Percentiles rank a stretch among this genome's conserved stretches.
Conservation (phyloP, 2,113 vertebrate species). For the Phycodurus eques region DNA sequence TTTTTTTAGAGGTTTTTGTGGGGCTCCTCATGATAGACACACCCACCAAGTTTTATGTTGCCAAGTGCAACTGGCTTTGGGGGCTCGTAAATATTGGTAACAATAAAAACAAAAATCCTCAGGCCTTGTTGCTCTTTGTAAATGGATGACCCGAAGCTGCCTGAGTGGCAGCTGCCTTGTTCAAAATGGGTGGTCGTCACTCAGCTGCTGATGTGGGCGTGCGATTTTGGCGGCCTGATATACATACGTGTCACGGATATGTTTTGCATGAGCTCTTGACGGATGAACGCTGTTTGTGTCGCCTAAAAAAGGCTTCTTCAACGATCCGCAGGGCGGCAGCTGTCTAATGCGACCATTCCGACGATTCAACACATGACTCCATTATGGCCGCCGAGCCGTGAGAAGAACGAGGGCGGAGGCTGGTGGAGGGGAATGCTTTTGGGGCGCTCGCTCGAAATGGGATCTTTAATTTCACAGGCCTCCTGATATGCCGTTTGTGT, state of each 20-base stretch:
- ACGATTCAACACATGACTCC: conserved; percentile 76
- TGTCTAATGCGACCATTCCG: conserved; percentile 74
- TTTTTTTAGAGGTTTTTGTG: too few relatives aligned
- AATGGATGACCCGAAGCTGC: too few relatives aligned
- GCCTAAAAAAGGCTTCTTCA: conserved; percentile 52
- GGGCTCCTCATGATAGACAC: too few relatives aligned
- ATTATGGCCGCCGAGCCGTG: conserved; percentile 72
- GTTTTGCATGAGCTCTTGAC: conserved; percentile 65
- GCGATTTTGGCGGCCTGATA: conserved; percentile 41
- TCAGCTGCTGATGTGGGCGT: conserved; percentile 48
- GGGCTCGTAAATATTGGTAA: too few relatives aligned
- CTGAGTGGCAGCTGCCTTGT: conserved; percentile 54
- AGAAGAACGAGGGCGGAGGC: conserved; percentile 59
- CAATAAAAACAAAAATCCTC: too few relatives aligned
- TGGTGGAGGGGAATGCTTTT: neutral
- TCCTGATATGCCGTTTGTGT: conserved; percentile 70
- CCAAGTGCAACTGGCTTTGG: too few relatives aligned
- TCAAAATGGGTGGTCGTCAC: conserved; percentile 61
- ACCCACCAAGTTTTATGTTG: too few relatives aligned
- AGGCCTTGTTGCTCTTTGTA: too few relatives aligned
- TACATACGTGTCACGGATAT: conserved; percentile 55
- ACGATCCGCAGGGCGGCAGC: conserved; percentile 71
- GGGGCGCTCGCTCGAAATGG: conserved; percentile 63
- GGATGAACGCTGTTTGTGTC: conserved; percentile 64
- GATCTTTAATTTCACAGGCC: conserved; percentile 75